phyloP scores from a whole-genome alignment of 2,113 vertebrate genomes.

The Kryptolebias marmoratus region DNA sequence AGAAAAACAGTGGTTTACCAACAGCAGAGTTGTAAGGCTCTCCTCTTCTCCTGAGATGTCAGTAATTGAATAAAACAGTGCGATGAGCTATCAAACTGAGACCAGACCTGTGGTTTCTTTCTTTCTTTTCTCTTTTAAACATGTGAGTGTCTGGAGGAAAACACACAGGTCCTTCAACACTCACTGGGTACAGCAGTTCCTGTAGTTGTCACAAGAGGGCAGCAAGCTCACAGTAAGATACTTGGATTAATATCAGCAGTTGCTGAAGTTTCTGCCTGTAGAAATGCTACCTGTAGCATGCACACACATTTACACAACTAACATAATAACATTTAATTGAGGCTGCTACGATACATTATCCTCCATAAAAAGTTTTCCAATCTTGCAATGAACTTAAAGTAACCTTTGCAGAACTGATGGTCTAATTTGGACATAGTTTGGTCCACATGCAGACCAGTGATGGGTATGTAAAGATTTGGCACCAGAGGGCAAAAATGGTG shows the following conservation, averaged over 20 bases:
- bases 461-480: not conserved
- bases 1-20: conserved; percentile 76
- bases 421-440: too few relatives aligned
- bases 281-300: not conserved
- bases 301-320: not conserved
- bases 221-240: conserved; percentile 21
- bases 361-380: too few relatives aligned
- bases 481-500: not conserved
- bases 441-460: too few relatives aligned
- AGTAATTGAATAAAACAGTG: conserved; percentile 84
- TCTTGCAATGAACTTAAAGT: too few relatives aligned
- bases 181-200: not conserved
- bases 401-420: too few relatives aligned
- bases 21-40: conserved; percentile 77
- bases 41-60: conserved; percentile 82
- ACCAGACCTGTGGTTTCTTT: not conserved
- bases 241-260: too few relatives aligned
- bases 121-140: not conserved
- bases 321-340: too few relatives aligned
- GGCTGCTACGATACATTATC: too few relatives aligned
- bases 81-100: conserved; percentile 76
- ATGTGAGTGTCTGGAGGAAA: not conserved
- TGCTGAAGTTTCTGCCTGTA: not conserved
- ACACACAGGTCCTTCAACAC: not conserved
- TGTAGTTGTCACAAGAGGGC: conserved; percentile 52